phyloP scores from a whole-genome alignment of 2,888 invertebrate genomes.

The Molorchus minor region DNA sequence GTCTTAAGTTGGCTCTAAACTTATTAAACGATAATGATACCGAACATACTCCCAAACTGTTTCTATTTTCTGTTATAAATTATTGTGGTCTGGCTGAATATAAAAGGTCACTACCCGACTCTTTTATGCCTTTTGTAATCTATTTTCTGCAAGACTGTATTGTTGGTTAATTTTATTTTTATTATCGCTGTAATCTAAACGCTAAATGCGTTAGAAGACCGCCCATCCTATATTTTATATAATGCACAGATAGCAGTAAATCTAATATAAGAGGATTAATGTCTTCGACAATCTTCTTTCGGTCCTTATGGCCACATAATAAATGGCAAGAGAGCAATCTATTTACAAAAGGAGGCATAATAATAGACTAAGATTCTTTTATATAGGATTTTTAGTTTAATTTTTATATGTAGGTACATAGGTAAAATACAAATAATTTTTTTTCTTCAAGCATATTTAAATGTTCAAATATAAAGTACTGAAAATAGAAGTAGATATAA shows the following conservation, averaged over 20 bases:
- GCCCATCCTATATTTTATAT: neutral
- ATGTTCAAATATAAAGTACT: too few species aligned
- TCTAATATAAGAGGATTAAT: constrained; percentile 35
- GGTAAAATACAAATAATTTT: neutral
- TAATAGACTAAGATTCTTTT: constrained; percentile 17
- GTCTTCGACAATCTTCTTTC: constrained; percentile 29
- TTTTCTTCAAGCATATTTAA: too few species aligned
- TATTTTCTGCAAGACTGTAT: constrained; percentile 1
- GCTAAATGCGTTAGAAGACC: neutral
- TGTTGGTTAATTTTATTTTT: constrained; percentile 8
- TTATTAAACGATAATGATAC: too few species aligned
- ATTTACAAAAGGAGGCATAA: constrained; percentile 16
- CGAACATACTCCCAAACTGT: too few species aligned
- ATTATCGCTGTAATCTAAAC: constrained; percentile 1
- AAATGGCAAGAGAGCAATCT: constrained; percentile 25
- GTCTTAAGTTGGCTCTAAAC: too few species aligned
- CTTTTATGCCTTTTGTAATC: neutral
- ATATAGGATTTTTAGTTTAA: constrained; percentile 4
- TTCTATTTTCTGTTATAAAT: too few species aligned
- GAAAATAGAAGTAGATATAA: too few species aligned
- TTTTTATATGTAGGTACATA: neutral
- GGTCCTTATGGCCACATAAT: constrained; percentile 30
- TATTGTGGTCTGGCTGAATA: too few species aligned
- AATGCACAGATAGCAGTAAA: constrained; percentile 27
- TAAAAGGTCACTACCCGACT: neutral